These are phyloP conservation scores for Drosophila kikkawai DNA, from an alignment of 1,140 invertebrate genomes.

Conservation along the genomic window DNA sequence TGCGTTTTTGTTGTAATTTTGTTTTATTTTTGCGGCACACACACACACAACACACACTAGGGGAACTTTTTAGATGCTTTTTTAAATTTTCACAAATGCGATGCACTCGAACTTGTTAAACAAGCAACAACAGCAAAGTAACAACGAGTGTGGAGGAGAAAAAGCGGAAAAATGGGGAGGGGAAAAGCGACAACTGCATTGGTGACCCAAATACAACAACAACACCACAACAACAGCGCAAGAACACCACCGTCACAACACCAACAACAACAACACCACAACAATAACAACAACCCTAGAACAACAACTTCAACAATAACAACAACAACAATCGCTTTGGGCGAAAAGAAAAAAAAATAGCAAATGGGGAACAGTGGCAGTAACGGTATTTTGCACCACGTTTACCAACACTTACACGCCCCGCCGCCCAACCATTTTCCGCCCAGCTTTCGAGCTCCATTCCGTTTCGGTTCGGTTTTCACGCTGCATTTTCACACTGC, in stretches of 20 bases:
- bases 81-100: slow-evolving; percentile 79
- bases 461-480: slow-evolving; percentile 50
- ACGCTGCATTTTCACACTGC: slow-evolving; percentile 68
- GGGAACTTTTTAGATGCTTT: slow-evolving; percentile 64
- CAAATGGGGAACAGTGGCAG: slow-evolving; percentile 36
- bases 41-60: slow-evolving; percentile 11
- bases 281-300: slow-evolving; percentile 11
- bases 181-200: slow-evolving; percentile 48
- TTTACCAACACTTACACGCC: slow-evolving; percentile 79
- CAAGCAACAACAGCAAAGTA: slow-evolving; percentile 53
- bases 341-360: slow-evolving; percentile 9
- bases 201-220: slow-evolving; percentile 70
- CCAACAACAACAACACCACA: slow-evolving; percentile 28
- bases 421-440: slow-evolving; percentile 46
- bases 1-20: slow-evolving; percentile 30
- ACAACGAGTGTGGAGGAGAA: slow-evolving; percentile 4
- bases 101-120: slow-evolving; percentile 82
- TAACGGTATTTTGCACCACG: slow-evolving; percentile 74
- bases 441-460: slow-evolving; percentile 13
- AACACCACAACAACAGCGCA: not conserved
- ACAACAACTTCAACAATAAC: slow-evolving; percentile 13
- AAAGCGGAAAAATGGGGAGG: not conserved
- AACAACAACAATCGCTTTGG: slow-evolving; percentile 11
- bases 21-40: slow-evolving; percentile 33
- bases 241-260: not conserved